Evolutionary conservation across 2,888 invertebrate genomes (phyloP).

Genomic region (Spicauda simplicius): DNA sequence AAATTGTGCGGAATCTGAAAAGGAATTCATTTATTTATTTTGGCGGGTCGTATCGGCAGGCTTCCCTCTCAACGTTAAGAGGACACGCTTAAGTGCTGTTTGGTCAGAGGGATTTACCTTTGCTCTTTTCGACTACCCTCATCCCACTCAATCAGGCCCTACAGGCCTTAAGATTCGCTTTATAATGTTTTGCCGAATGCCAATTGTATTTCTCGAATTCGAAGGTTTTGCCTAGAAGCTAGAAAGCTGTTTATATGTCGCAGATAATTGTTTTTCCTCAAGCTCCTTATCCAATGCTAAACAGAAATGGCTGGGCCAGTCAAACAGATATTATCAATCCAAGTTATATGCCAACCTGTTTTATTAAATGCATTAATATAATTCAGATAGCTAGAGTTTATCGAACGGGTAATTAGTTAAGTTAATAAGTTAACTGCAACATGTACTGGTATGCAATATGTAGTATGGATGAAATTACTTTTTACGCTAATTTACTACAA

Average conservation of each 20-base stretch:
- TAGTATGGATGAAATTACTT: no score
- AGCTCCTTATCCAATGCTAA: not conserved
- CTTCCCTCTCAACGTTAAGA: slow-evolving; percentile 71
- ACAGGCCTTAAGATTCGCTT: slow-evolving; percentile 49
- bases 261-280: no score
- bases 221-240: not conserved
- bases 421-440: no score
- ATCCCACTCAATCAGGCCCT: slow-evolving; percentile 73
- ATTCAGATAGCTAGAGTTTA: no score
- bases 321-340: no score
- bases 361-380: no score
- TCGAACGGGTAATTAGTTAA: no score
- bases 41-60: slow-evolving; percentile 57
- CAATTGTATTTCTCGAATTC: not conserved
- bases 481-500: no score
- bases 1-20: slow-evolving; percentile 51
- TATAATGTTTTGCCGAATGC: slow-evolving; percentile 16
- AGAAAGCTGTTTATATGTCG: not conserved
- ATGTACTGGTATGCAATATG: no score
- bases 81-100: slow-evolving; percentile 81
- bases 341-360: no score
- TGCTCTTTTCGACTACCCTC: slow-evolving; percentile 72
- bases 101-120: slow-evolving; percentile 82
- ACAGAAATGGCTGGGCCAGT: no score
- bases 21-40: slow-evolving; percentile 74